Evolutionary conservation across 1,140 invertebrate genomes (phyloP).

Genomic region (Saccostrea cuccullata): DNA sequence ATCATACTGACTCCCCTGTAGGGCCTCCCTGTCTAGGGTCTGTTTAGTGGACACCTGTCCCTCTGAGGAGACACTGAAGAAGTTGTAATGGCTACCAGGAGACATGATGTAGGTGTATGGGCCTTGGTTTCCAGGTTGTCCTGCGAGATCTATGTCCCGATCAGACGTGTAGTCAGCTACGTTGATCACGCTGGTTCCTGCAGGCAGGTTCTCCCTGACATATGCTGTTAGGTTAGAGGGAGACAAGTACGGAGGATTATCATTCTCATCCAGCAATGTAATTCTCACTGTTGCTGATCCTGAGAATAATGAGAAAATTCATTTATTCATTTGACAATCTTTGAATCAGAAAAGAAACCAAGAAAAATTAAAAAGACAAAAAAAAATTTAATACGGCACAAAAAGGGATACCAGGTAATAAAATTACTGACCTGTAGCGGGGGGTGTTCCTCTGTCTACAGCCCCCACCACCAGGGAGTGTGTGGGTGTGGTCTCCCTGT

Average conservation of each 20-base stretch:
- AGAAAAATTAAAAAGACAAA: background rate
- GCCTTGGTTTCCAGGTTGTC: slow-evolving; percentile 91
- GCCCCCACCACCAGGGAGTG: slow-evolving; percentile 93
- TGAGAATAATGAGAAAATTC: slow-evolving; percentile 49
- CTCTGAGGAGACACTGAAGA: slow-evolving; percentile 88
- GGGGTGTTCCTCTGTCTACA: slow-evolving; percentile 90
- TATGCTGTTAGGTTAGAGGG: slow-evolving; percentile 87
- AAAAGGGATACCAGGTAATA: background rate
- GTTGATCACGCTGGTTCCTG: slow-evolving; percentile 90
- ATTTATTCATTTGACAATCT: background rate
- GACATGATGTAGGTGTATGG: slow-evolving; percentile 88
- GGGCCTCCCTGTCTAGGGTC: slow-evolving; percentile 90
- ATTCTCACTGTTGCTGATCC: slow-evolving; percentile 90
- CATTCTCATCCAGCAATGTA: slow-evolving; percentile 91
- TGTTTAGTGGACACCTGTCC: slow-evolving; percentile 89
- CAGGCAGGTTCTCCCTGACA: slow-evolving; percentile 92
- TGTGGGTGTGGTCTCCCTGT: slow-evolving; percentile 87
- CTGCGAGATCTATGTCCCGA: slow-evolving; percentile 92
- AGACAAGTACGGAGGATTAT: slow-evolving; percentile 93
- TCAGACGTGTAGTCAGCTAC: slow-evolving; percentile 87
- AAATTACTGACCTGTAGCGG: slow-evolving; percentile 83
- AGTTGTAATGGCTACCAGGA: slow-evolving; percentile 81
- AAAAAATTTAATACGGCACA: background rate
- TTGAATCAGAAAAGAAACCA: background rate
- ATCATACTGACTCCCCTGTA: slow-evolving; percentile 81